These are phyloP conservation scores for Prosopocoilus inquinatus DNA, from an alignment of 2,888 invertebrate genomes.

Conservation along the genomic window DNA sequence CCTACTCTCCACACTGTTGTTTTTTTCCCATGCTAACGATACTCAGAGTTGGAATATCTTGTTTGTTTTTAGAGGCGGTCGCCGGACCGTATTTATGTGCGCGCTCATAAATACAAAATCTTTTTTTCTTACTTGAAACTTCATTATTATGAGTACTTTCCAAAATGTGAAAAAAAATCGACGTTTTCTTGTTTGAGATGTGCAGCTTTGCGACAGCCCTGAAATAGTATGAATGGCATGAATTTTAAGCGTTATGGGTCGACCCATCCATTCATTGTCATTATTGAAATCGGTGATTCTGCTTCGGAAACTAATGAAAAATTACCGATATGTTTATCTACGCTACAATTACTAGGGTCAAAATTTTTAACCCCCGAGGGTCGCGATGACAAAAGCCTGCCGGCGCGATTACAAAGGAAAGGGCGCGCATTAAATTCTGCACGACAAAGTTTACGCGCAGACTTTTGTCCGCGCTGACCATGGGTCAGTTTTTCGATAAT, in stretches of 20 bases:
- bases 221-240: slow-evolving; percentile 1
- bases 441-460: slow-evolving; percentile 41
- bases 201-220: neutral
- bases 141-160: too few relatives aligned
- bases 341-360: slow-evolving; percentile 50
- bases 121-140: too few relatives aligned
- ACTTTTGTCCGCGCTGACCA: slow-evolving; percentile 41
- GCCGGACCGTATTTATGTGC: too few relatives aligned
- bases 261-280: too few relatives aligned
- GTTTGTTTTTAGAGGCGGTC: slow-evolving; percentile 8
- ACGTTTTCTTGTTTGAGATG: neutral
- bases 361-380: slow-evolving; percentile 48
- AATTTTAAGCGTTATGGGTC: neutral
- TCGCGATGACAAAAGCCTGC: slow-evolving; percentile 39
- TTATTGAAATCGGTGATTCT: neutral
- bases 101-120: too few relatives aligned
- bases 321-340: slow-evolving; percentile 50
- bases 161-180: neutral
- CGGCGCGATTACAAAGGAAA: slow-evolving; percentile 38
- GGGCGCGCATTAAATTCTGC: slow-evolving; percentile 43
- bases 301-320: slow-evolving; percentile 39
- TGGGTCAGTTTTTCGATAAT: slow-evolving; percentile 39
- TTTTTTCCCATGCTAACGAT: slow-evolving; percentile 38
- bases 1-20: slow-evolving; percentile 27
- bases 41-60: slow-evolving; percentile 11